Percentiles rank a stretch among this genome's conserved stretches.
Conservation (phyloP, 1,140 invertebrate species). For the Drosophila repletoides region DNA sequence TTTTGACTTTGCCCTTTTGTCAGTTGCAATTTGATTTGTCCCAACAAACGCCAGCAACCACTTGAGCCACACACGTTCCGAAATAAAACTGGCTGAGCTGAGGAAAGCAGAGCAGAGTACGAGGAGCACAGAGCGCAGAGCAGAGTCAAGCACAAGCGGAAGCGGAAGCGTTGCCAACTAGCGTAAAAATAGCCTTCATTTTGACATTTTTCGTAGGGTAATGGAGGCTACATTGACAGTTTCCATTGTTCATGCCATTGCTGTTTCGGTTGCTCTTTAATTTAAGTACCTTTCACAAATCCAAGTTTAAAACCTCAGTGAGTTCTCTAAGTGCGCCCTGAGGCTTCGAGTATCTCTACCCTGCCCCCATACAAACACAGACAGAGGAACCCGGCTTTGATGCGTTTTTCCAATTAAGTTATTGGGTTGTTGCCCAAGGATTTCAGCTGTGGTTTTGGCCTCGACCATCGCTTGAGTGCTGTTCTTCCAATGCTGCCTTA, state of each 20-base stretch:
- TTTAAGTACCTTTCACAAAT: constrained; percentile 10
- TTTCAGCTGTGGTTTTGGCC: constrained; percentile 30
- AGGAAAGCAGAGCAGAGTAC: no score
- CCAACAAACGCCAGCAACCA: neutral
- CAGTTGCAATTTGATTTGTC: constrained; percentile 35
- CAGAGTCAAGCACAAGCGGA: no score
- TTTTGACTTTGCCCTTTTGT: constrained; percentile 51
- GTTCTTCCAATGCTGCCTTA: neutral
- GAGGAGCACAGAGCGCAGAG: no score
- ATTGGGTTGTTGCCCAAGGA: constrained; percentile 37
- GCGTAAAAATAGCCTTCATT: constrained; percentile 34
- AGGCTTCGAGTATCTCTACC: constrained; percentile 7
- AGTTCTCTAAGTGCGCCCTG: constrained; percentile 18
- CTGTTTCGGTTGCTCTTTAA: constrained; percentile 2
- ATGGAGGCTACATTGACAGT: constrained; percentile 27
- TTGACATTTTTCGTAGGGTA: constrained; percentile 21
- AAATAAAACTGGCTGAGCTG: constrained; percentile 4
- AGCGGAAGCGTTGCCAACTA: constrained; percentile 9
- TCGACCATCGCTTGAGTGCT: neutral
- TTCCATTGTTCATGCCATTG: neutral
- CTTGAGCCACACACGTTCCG: constrained; percentile 1
- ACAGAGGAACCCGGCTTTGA: constrained; percentile 33
- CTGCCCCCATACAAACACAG: neutral
- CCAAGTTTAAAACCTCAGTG: constrained; percentile 25
- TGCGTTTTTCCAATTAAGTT: constrained; percentile 54